Evolutionary conservation across 2,888 invertebrate genomes (phyloP), one percentile per base, ranked within the genome.

Genomic region (Pammene fasciana): DNA sequence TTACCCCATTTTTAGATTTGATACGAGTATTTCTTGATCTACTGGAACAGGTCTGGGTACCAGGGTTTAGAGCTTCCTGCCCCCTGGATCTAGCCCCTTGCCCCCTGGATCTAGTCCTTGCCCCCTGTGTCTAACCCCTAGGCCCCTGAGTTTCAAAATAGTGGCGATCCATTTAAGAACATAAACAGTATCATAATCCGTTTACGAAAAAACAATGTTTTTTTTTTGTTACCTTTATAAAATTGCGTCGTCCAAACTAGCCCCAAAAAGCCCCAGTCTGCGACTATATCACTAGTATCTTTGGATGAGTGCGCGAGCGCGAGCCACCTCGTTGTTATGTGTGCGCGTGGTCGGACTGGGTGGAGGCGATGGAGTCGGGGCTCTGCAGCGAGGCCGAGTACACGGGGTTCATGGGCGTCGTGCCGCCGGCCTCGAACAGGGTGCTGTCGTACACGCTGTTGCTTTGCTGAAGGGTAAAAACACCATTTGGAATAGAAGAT

Each of bases 371-470:
- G 67, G 95, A 95, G 86, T 95, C 95, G 38, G 95, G 95, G 81
- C 95, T 95, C 82, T 95, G 95, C 10, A 95, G 90, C 0, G 95
- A 95, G 14, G 95, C 95, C 76, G 95, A 94, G 84, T 95, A 95
- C 45, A 94, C 90, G 0, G 95, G 95, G 79, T 95, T 94, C 88
- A 94, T 93, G 0, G 95, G 95, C 0, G 95, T 94, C 6, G 94
- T 88, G 73, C 94, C 94, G 67, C 94, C 94, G 26, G 94, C 94
- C 81, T 95, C 95, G 85, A 95, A 95, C 74, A 95, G 93, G 67
- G 95, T 95, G 80, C 95, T 95, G 86, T 95, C 95, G 82, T 95
- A 95, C 70, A 95, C 94, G 82, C 95, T 95, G 91, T 95, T 95
- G 79, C 94, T 95, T 95, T 95, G 90, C 86, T 87, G 79, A 50